Conservation (phyloP, 2,113 vertebrate genomes). For the Stigmatopora nigra region DNA sequence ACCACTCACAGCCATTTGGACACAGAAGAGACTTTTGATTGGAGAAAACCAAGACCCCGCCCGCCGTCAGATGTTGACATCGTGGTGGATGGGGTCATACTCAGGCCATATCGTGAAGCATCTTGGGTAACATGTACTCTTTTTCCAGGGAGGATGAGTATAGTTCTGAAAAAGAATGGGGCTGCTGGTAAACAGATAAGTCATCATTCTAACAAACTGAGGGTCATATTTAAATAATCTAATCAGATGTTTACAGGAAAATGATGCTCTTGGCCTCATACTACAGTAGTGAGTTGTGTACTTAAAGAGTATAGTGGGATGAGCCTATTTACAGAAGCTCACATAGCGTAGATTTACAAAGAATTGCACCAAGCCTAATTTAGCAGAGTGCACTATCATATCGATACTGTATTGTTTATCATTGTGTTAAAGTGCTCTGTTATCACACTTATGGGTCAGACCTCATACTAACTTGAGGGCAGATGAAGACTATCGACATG, state of each 20-base stretch:
- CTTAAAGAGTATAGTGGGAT: slow-evolving; percentile 45
- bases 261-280: slow-evolving; percentile 27
- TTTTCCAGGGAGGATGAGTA: slow-evolving; percentile 21
- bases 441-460: slow-evolving; percentile 7
- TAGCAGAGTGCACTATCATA: slow-evolving; percentile 52
- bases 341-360: slow-evolving; percentile 56
- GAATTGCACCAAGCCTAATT: slow-evolving; percentile 61
- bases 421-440: slow-evolving; percentile 7
- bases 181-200: slow-evolving; percentile 47
- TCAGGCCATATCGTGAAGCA: slow-evolving; percentile 59
- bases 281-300: slow-evolving; percentile 27
- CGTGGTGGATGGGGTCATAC: slow-evolving; percentile 50
- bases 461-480: slow-evolving; percentile 13
- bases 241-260: slow-evolving; percentile 36
- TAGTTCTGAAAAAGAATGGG: slow-evolving; percentile 40
- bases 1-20: slow-evolving; percentile 17
- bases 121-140: slow-evolving; percentile 50
- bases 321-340: slow-evolving; percentile 52
- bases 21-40: slow-evolving; percentile 41
- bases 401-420: neutral
- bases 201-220: slow-evolving; percentile 38
- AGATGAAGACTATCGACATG: slow-evolving; percentile 17
- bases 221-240: slow-evolving; percentile 50
- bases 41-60: slow-evolving; percentile 44
- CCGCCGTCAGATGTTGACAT: slow-evolving; percentile 38